Evolutionary conservation across 2,888 invertebrate genomes (phyloP), one percentile per base, ranked within the genome.

Genomic region (Chalcis sispes): DNA sequence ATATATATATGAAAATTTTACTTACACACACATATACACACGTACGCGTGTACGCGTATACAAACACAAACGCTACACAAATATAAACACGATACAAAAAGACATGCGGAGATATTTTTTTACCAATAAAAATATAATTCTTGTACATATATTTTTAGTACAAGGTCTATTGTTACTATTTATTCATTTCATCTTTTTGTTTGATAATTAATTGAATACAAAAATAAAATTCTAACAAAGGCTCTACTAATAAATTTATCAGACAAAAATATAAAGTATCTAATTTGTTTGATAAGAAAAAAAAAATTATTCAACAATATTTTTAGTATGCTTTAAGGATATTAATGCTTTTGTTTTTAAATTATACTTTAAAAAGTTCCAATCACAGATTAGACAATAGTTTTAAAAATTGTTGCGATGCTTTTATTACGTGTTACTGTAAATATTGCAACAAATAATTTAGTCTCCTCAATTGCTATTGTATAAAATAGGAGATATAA

Each of bases 71-170:
- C 48, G 1, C n/a, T n/a, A 18, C 20, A 50, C 10, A 20, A 36
- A 13, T 64, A 32, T 64, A 46, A 36, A 29, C 52, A 29, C 1
- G 29, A 46, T 42, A n/a, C n/a, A n/a, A n/a, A n/a, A n/a, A n/a
- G n/a, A n/a, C n/a, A n/a, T n/a, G n/a, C n/a, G n/a, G 40, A 66
- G 71, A 72, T 23, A 71, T 78, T 72, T 72, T 77, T 78, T 75
- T 64, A 75, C 54, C 64, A 59, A 32, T 13, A 72, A 13, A 65
- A 56, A 58, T 46, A 75, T 25, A 75, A 32, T 75, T 65, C 52
- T 72, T 78, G 78, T 76, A 78, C 69, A 78, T 78, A n/a, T n/a
- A 78, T 73, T 62, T 78, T 78, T 56, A 62, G 71, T 72, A 56
- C 72, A 76, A 73, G 70, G 72, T 69, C 61, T 78, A 46, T 64